These are phyloP conservation scores for Semnornis frantzii DNA, from an alignment of 2,113 vertebrate species.

Conservation along the genomic window DNA sequence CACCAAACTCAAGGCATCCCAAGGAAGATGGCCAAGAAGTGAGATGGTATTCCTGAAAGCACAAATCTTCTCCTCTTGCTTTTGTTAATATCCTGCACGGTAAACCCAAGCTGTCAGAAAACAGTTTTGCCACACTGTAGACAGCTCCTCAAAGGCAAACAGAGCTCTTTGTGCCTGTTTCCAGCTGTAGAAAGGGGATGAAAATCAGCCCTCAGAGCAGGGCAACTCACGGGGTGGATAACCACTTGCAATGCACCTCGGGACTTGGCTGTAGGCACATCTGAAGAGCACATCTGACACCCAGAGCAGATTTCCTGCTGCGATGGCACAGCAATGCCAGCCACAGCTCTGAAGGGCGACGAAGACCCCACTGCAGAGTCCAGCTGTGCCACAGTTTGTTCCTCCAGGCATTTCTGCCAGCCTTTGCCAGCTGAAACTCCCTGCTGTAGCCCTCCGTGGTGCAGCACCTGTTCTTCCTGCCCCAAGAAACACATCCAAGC, in stretches of 20 bases:
- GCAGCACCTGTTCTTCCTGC: background rate
- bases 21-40: background rate
- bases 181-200: background rate
- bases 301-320: background rate
- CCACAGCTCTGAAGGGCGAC: background rate
- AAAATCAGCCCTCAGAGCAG: background rate
- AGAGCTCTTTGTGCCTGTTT: background rate
- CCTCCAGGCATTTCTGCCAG: background rate
- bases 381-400: background rate
- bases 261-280: background rate
- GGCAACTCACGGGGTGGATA: background rate
- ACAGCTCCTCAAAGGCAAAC: background rate
- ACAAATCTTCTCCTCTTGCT: background rate
- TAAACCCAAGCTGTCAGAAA: background rate
- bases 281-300: background rate
- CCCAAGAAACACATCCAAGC: background rate
- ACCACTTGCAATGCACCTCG: background rate
- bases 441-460: background rate
- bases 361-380: background rate
- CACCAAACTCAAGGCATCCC: background rate
- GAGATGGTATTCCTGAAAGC: background rate
- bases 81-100: background rate
- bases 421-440: background rate
- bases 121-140: background rate
- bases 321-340: background rate